Evolutionary conservation across 2,888 invertebrate species (phyloP), one percentile per base, ranked within the genome.

Genomic region (Zygogramma bicolorata): DNA sequence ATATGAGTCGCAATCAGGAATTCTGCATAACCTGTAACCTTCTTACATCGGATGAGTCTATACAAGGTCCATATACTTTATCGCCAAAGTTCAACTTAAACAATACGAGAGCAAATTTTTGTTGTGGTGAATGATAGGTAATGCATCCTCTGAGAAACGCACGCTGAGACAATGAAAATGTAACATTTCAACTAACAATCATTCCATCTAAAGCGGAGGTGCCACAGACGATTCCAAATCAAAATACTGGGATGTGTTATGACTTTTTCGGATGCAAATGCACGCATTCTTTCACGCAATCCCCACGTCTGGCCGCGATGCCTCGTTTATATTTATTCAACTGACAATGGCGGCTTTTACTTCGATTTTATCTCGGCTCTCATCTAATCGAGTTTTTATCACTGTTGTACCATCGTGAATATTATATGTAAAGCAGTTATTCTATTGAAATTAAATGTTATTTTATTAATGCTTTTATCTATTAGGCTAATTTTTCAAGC

Each of bases 371-470:
- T 77, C 77, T 75, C 60, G 70, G 61, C 70, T 73, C 65, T 71
- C 71, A 77, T 77, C 77, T 77, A 77, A 77, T 77, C 77, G 77
- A 75, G 71, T 77, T 77, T 77, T 77, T 77, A 77, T 77, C 77
- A 53, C 68, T 27, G 68, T 34, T 70, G 67, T 70, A 65, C 34
- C 72, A 76, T 76, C 76, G 76, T 73, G 72, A 74, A 76, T 72
- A 76, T 76, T 74, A 72, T 76, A 76, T 76, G 76, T 74, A 76
- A 76, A 76, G 76, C 73, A 76, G 76, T 72, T 76, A 76, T 76
- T 76, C 76, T 76, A 76, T 76, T 76, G 74, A 76, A 76, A 76
- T 76, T 76, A 76, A 76, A 74, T 70, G 76, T 70, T 74, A 76
- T 74, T 76, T 76, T 76, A 76, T 76, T 76, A 76, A 76, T 72